These are phyloP conservation scores for Microchirus variegatus DNA, from an alignment of 2,797 vertebrate genomes.

Conservation along the genomic window DNA sequence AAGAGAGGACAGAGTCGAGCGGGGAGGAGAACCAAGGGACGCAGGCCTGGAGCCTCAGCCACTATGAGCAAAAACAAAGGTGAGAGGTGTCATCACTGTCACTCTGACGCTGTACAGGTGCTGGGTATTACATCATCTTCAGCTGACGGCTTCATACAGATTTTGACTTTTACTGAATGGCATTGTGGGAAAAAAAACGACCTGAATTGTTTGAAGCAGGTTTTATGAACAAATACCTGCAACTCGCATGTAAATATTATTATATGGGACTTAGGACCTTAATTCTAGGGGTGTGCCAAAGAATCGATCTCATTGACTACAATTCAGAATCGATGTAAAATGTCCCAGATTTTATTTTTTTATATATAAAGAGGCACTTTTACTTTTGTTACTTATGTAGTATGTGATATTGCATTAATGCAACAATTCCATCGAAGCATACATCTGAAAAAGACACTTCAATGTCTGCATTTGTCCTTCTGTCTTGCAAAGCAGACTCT, in stretches of 20 bases:
- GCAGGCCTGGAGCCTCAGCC: slow-evolving; percentile 69
- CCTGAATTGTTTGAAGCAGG: background rate
- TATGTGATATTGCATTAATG: too few relatives aligned
- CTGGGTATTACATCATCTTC: background rate
- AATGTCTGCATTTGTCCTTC: too few relatives aligned
- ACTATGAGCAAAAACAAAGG: slow-evolving; percentile 65
- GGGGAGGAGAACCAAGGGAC: slow-evolving; percentile 83
- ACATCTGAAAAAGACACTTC: too few relatives aligned
- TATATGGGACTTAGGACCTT: too few relatives aligned
- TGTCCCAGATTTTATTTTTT: too few relatives aligned
- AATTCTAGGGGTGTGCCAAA: too few relatives aligned
- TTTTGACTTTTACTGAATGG: background rate
- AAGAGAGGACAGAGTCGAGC: slow-evolving; percentile 84
- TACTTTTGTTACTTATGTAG: too few relatives aligned
- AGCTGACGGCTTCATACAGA: background rate
- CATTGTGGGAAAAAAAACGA: slow-evolving; percentile 3
- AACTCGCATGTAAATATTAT: background rate
- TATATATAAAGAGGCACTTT: too few relatives aligned
- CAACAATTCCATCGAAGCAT: too few relatives aligned
- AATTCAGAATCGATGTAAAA: too few relatives aligned
- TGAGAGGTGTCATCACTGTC: slow-evolving; percentile 44
- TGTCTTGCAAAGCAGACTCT: too few relatives aligned
- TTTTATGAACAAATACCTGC: background rate
- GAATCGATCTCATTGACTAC: too few relatives aligned
- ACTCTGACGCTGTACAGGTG: background rate